Base-by-base conservation (phyloP, 2,113 vertebrate genomes). In the Hepsetus odoe region DNA sequence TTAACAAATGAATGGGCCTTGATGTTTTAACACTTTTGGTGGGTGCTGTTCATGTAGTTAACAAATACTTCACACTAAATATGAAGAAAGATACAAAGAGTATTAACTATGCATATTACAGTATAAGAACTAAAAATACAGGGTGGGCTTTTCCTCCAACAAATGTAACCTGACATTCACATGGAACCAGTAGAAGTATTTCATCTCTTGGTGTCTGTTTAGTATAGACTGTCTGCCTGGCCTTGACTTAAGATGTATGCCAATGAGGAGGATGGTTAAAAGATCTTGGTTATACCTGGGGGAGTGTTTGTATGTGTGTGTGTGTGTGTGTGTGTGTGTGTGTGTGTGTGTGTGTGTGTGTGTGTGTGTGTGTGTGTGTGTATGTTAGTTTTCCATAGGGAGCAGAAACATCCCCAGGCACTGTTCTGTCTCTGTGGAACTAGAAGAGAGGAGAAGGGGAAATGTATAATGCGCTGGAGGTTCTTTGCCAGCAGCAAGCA, bases 321-420 rank as follows among this genome's bases (percentile, higher is more conserved):
- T 38, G 5, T 13, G 28, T n/a, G 22, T 5, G 35, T 46, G 30
- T 75, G 24, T 74, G 33, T 30, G 24, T 40, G 40, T 72, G n/a
- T 74, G 22, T n/a, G 35, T 38, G 35, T 5, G 35, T 38, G 35
- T 38, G 8, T 14, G 42, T 44, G 42, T 1, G 69, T 24, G 30
- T 53, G 40, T 74, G 76, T 70, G 71, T 75, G 40, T 80, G 70
- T 72, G 64, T 81, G 66, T 67, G 51, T 71, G 35, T 49, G 44
- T 66, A n/a, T 71, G 22, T 33, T 42, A 70, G 78, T 72, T 55
- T 75, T 65, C 64, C 40, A 67, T 24, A 55, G n/a, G 18, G 80
- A 46, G 51, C 33, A 33, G 35, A 66, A 46, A 66, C 62, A 28
- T 42, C 26, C 28, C 46, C 30, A 28, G 67, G 13, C 51, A 42